Evolutionary conservation across 2,888 invertebrate species (phyloP).

Genomic region (Ethmia dodecea): DNA sequence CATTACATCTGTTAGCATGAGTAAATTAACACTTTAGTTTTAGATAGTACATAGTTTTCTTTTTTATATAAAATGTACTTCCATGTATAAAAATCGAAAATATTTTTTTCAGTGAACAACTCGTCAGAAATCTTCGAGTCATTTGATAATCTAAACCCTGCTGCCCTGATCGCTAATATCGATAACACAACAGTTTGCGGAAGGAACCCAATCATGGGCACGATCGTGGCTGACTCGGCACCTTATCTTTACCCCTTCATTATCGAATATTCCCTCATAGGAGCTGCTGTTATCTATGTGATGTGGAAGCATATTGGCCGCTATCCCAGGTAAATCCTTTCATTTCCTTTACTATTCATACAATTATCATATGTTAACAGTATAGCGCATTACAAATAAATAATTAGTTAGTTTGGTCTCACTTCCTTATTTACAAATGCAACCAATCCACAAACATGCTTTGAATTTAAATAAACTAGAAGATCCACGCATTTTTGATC

Average conservation of each 20-base stretch:
- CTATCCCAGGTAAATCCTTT: conserved; percentile 83
- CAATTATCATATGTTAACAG: no score
- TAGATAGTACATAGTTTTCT: not conserved
- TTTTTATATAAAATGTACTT: not conserved
- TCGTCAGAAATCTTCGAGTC: conserved; percentile 73
- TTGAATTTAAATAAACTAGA: no score
- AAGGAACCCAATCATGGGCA: conserved; percentile 93
- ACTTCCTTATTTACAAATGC: no score
- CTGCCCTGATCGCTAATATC: conserved; percentile 77
- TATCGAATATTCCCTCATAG: conserved; percentile 96
- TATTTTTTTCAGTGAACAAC: conserved; percentile 52
- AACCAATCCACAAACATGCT: no score
- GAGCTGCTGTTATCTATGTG: conserved; percentile 95
- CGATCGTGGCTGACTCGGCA: conserved; percentile 93
- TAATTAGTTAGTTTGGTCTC: no score
- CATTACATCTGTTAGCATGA: not conserved
- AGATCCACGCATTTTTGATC: no score
- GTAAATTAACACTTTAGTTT: not conserved
- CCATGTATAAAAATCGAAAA: no score
- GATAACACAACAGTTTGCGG: conserved; percentile 82
- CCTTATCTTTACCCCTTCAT: conserved; percentile 97
- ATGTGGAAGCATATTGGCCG: conserved; percentile 98
- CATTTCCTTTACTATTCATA: no score
- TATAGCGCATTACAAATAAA: no score
- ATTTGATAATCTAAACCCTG: conserved; percentile 77